Base-by-base conservation (phyloP, 2,113 vertebrate species). In the Pundamilia nyererei region DNA sequence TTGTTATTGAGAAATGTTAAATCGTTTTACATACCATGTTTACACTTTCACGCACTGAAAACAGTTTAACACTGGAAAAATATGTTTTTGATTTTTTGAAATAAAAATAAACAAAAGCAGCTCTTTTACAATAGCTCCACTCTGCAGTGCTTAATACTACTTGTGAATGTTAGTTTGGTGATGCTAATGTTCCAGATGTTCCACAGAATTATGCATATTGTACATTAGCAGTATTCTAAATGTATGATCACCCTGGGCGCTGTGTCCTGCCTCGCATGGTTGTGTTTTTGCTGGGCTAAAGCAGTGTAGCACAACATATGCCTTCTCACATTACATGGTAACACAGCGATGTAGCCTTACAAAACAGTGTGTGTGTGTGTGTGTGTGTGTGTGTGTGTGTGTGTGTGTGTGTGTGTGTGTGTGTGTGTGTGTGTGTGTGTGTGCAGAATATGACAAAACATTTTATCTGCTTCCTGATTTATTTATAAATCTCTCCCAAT, bases 241-340 rank as follows among this genome's bases (percentile, higher is more conserved):
- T 80, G 21, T 54, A 15, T 42, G 33, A 5, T 35, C 21, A 13
- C 24, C 62, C 26, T 49, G 29, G 54, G 77, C 75, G 56, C 14
- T 33, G 68, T 84, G 60, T 60, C 72, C 33, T 77, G 9, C 40
- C 89, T 88, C 75, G 58, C 88, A 70, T 81, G 70, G 26, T 56
- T 72, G 26, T 85, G 38, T 19, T 81, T 86, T 87, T 75, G 42
- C 55, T 79, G 81, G 60, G 83, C 88, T 89, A 33, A 5, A 84
- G 68, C 55, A 79, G 26, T 80, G n/a, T 21, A 81, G 80, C 88
- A 89, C 58, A 90, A 89, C 86, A 81, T 84, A 65, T 90, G 85
- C 86, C 83, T 90, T 75, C 77, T 91, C 86, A 81, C 70, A 86
- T 91, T 84, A 88, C 72, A 86, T 79, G 75, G 55, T 86, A 55